A percentile compares a stretch with the other conserved stretches of the same genome.
Evolutionary conservation across 2,888 invertebrate species (phyloP).

Genomic region (Parasteatoda lunata): DNA sequence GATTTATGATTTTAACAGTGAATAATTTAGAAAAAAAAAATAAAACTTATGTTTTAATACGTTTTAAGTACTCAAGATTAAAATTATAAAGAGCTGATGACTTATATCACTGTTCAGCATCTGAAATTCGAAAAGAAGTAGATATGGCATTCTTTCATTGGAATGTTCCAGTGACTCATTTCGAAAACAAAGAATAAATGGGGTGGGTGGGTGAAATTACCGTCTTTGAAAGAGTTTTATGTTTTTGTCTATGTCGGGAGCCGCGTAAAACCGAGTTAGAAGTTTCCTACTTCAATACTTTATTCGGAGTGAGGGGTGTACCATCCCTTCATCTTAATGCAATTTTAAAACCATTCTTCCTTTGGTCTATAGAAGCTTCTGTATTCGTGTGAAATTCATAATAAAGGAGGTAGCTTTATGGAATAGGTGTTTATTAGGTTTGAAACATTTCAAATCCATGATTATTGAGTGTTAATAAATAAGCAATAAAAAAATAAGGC

Average conservation of each 20-base stretch:
- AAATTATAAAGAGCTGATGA: not conserved
- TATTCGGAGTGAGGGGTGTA: not conserved
- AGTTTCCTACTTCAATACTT: not conserved
- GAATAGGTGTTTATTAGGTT: no score
- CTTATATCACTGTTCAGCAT: not conserved
- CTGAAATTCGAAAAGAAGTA: not conserved
- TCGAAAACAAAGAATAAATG: slow-evolving; percentile 6
- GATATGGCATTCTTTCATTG: slow-evolving; percentile 8
- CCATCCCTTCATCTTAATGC: no score
- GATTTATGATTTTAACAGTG: no score
- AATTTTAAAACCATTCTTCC: no score
- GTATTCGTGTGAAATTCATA: no score
- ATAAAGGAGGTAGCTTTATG: no score
- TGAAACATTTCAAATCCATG: no score
- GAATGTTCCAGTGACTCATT: slow-evolving; percentile 41
- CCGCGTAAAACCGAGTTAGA: slow-evolving; percentile 16
- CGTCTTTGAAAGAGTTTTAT: slow-evolving; percentile 35
- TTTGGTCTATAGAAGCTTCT: no score
- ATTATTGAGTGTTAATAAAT: no score
- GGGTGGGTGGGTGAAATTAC: slow-evolving; percentile 2
- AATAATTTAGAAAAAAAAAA: no score
- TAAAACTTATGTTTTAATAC: not conserved
- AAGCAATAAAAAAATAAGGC: no score
- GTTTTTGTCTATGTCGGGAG: slow-evolving; percentile 27
- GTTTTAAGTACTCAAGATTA: not conserved